These are phyloP conservation scores for Mesorhabditis belari DNA, from an alignment of 2,888 invertebrate genomes.

Conservation along the genomic window DNA sequence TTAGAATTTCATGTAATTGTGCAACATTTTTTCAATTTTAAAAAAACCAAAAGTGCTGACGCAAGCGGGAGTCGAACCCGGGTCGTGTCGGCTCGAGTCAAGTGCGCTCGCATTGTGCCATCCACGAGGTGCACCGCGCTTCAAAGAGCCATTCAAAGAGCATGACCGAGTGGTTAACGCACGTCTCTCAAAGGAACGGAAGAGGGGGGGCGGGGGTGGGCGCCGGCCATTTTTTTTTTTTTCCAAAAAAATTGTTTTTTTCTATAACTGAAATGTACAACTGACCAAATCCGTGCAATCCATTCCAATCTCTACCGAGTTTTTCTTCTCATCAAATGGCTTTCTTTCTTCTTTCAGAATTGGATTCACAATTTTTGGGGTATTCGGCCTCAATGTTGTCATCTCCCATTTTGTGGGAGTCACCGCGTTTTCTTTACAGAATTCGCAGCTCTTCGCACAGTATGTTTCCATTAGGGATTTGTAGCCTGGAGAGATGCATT, in stretches of 20 bases:
- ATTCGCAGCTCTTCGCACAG: slow-evolving; percentile 19
- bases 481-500: slow-evolving; percentile 1
- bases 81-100: too few relatives aligned
- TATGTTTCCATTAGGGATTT: slow-evolving; percentile 10
- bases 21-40: too few relatives aligned
- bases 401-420: background rate
- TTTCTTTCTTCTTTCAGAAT: background rate
- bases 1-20: too few relatives aligned
- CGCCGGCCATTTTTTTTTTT: background rate
- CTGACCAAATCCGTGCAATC: slow-evolving; percentile 4
- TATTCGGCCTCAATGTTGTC: too few relatives aligned
- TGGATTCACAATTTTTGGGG: too few relatives aligned
- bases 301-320: background rate
- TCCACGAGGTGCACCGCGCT: too few relatives aligned
- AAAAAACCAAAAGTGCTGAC: too few relatives aligned
- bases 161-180: too few relatives aligned
- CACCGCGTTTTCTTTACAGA: slow-evolving; percentile 7
- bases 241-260: background rate
- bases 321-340: background rate
- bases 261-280: background rate
- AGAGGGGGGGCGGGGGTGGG: background rate
- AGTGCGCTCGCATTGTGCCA: too few relatives aligned
- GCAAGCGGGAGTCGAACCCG: too few relatives aligned
- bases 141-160: too few relatives aligned
- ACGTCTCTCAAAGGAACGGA: background rate